Percentiles rank a stretch among this genome's conserved stretches.
Conservation (phyloP, 2,888 invertebrate genomes). For the Mythimna vitellina region DNA sequence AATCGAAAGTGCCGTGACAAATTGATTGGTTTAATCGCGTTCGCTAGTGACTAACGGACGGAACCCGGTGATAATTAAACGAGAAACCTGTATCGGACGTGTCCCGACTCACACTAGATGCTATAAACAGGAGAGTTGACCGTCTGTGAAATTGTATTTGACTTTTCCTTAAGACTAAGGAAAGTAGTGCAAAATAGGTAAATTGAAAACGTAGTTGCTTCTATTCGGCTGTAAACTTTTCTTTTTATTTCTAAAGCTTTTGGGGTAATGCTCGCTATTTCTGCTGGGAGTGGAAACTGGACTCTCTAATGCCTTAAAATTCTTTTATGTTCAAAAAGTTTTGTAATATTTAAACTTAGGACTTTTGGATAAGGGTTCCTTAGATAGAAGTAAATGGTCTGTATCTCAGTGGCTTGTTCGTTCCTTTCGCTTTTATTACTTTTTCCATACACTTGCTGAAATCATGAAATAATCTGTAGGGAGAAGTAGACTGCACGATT, state of each 20-base stretch:
- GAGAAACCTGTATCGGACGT: conserved; percentile 67
- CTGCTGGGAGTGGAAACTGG: conserved; percentile 38
- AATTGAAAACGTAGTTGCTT: conserved; percentile 63
- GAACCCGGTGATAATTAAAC: conserved; percentile 68
- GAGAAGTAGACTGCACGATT: background rate
- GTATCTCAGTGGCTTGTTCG: conserved; percentile 48
- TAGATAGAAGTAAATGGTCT: conserved; percentile 52
- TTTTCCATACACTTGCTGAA: conserved; percentile 26
- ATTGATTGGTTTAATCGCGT: conserved; percentile 71
- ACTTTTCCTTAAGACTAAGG: conserved; percentile 65
- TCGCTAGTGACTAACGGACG: conserved; percentile 66
- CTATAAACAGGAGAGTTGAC: conserved; percentile 64
- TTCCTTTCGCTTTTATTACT: conserved; percentile 47
- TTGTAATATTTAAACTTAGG: conserved; percentile 52
- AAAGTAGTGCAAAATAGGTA: conserved; percentile 67
- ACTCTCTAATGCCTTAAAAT: conserved; percentile 52
- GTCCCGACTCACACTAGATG: conserved; percentile 60
- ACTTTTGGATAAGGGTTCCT: conserved; percentile 47
- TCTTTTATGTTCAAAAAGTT: conserved; percentile 49
- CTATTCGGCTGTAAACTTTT: conserved; percentile 54
- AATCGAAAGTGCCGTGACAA: conserved; percentile 68
- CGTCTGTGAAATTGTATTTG: conserved; percentile 68
- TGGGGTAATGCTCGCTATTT: conserved; percentile 35
- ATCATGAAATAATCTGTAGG: conserved; percentile 31
- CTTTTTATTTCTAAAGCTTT: conserved; percentile 57